Base-by-base conservation (phyloP, 2,888 invertebrate genomes). In the Cantharis rustica region DNA sequence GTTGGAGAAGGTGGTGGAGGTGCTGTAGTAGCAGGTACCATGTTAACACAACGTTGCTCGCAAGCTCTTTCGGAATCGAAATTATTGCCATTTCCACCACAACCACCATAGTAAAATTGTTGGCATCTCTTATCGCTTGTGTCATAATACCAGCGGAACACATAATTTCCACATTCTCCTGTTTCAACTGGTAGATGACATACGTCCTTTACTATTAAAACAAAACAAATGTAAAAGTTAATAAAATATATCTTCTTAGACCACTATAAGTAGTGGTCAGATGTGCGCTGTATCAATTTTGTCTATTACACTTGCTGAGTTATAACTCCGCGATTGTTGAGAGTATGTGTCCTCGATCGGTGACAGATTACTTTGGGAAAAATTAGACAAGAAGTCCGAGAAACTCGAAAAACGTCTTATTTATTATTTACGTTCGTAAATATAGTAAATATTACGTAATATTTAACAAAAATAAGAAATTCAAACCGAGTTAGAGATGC, bases 61-160 rank as follows among this genome's bases (percentile, higher is more conserved):
- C 96, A 97, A 69, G 92, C 92, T 66, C 90, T 88, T 85, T 94
- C 91, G 0, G 91, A 90, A 10, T 86, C 86, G 89, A 97, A 98
- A 88, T 96, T 96, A 88, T 98, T 98, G 1, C 91, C 92, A 85
- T 98, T 99, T 26, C 98, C 98, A 16, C 94, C 94, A 86, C 98
- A 98, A 69, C 98, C 98, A 61, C 97, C 96, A 86, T 94, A 98
- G 82, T 95, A 93, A 89, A 98, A 98, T 84, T 93, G 93, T 72
- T 91, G 89, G 87, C 98, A 98, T 47, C 90, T 89, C 78, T 92
- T 91, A 68, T 93, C 92, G 83, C 91, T 91, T 0, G 94, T 93
- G 86, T 98, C 95, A 87, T 91, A 98, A 89, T 94, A 97, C 95
- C 95, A 98, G 76, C 92, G 91, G 77, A 91, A 89, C 7, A 91